Conservation (phyloP, 2,797 vertebrate genomes). For the Macropodus opercularis region DNA sequence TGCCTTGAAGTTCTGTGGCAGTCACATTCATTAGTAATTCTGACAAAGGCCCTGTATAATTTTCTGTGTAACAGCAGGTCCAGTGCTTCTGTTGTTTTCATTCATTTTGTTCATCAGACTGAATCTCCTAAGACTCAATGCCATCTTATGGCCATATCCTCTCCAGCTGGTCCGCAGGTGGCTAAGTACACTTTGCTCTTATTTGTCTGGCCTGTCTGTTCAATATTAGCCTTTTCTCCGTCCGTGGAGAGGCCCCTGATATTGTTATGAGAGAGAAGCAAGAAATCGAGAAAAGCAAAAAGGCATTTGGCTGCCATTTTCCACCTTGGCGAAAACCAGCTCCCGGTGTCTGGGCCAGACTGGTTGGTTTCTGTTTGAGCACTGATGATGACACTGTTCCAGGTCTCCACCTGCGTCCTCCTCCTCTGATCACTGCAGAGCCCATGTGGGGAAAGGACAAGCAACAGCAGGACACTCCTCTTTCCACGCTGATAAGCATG, state of each 20-base stretch:
- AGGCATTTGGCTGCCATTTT: conserved; percentile 81
- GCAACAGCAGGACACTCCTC: conserved; percentile 72
- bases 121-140: conserved; percentile 56
- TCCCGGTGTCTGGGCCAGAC: conserved; percentile 67
- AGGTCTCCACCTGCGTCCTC: conserved; percentile 82
- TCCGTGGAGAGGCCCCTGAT: conserved; percentile 51
- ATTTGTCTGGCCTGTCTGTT: conserved; percentile 71
- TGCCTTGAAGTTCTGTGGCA: conserved; percentile 30
- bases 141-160: conserved; percentile 58
- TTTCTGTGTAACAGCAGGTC: conserved; percentile 53
- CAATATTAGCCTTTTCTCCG: conserved; percentile 72
- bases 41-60: conserved; percentile 45
- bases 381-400: conserved; percentile 77
- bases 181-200: conserved; percentile 71
- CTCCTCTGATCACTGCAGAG: conserved; percentile 70
- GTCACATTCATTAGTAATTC: conserved; percentile 52
- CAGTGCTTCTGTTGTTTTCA: conserved; percentile 63
- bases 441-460: conserved; percentile 76
- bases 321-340: conserved; percentile 68
- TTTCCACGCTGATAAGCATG: conserved; percentile 72
- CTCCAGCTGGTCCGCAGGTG: conserved; percentile 77
- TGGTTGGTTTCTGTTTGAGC: conserved; percentile 74
- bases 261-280: conserved; percentile 65
- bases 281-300: conserved; percentile 66
- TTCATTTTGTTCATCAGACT: conserved; percentile 61